Evolutionary conservation across 2,797 vertebrate species (phyloP), one percentile per base, ranked within the genome.

Genomic region (Lithobates sylvaticus): DNA sequence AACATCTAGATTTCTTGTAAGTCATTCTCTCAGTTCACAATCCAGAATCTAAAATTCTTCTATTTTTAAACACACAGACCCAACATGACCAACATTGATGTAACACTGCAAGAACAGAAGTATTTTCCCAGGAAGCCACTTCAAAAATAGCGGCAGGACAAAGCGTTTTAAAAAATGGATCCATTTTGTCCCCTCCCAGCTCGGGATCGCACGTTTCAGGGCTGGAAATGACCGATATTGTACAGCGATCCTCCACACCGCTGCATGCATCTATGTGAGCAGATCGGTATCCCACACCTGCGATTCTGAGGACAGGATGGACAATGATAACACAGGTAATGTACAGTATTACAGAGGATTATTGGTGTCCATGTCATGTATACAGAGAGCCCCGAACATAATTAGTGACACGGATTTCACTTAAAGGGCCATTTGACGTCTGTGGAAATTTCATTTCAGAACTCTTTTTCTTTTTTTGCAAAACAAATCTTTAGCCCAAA

Each of bases 121-220:
- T 23, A 70, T 36, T 75, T 81, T 78, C 50, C 68, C 36, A 50
- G 77, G 39, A 70, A 54, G 29, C 29, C 29, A 21, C 47, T 72
- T 76, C 23, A 67, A 44, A 18, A 74, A 83, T 83, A 76, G 54
- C 26, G 90, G 89, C 83, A 86, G 84, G 88, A 86, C 85, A 91
- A 90, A 89, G 90, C 93, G 90, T 92, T 88, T 87, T 92, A 91
- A 76, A 76, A 91, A 90, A 91, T 90, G 89, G 90, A 94, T 94
- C 94, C 93, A 94, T 39, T 94, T 94, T 69, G 13, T 29, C 18
- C 12, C 64, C 72, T 73, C 74, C 32, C 67, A 27, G 36, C 42
- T 68, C 16, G 7, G 26, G 58, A 83, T 39, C 23, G 72, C 58
- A 47, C 26, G 68, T 58, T 64, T 67, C 29, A 29, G 54, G 39